Evolutionary conservation across 2,888 invertebrate species (phyloP).

Genomic region (Steinernema carpocapsae): DNA sequence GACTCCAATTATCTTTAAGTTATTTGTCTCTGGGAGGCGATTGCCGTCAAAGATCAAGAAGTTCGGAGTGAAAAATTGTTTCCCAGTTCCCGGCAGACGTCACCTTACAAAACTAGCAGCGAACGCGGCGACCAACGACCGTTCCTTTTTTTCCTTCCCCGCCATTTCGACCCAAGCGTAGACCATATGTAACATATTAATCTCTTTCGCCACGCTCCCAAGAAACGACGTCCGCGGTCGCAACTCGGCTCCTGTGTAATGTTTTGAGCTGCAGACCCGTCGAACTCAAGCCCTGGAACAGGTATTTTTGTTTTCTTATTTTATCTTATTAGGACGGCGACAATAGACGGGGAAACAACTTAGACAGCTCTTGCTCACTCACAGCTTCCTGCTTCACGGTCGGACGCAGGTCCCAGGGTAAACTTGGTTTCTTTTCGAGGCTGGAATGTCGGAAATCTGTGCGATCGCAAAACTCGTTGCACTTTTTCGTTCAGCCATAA

Average conservation of each 20-base stretch:
- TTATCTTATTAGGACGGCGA: background rate
- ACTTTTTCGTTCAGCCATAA: background rate
- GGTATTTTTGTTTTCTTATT: constrained; percentile 12
- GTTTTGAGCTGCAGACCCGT: background rate
- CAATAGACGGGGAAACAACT: too few relatives aligned
- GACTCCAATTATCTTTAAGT: too few relatives aligned
- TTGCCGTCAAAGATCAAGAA: too few relatives aligned
- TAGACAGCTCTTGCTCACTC: too few relatives aligned
- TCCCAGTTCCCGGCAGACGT: too few relatives aligned
- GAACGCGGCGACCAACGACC: background rate
- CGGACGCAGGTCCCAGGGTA: too few relatives aligned
- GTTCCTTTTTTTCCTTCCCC: too few relatives aligned
- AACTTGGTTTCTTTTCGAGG: too few relatives aligned
- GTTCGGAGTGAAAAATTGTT: too few relatives aligned
- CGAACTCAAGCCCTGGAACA: background rate
- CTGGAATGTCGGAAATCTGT: background rate
- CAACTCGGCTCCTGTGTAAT: background rate
- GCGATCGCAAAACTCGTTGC: background rate
- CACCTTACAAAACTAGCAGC: background rate
- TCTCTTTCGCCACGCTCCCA: background rate
- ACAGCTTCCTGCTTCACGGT: too few relatives aligned
- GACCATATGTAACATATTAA: constrained; percentile 21
- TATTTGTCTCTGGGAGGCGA: too few relatives aligned
- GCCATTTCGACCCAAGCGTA: too few relatives aligned
- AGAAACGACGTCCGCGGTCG: background rate